Evolutionary conservation across 2,888 invertebrate species (phyloP).

Genomic region (Baccha elongata): DNA sequence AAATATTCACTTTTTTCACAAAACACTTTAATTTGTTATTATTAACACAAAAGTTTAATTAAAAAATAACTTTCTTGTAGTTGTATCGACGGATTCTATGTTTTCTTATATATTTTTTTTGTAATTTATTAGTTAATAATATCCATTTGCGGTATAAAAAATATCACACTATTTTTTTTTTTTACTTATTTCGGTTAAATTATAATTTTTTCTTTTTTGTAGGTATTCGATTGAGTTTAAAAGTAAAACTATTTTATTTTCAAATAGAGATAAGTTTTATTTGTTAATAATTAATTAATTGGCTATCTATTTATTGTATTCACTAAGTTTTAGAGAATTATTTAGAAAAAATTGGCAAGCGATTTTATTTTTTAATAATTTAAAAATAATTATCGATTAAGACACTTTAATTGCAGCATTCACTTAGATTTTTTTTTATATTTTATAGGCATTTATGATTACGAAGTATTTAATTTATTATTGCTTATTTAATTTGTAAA

Average conservation of each 20-base stretch:
- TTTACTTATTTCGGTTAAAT: conserved; percentile 7
- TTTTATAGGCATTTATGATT: conserved; percentile 42
- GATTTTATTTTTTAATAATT: conserved; percentile 42
- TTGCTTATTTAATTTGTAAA: conserved; percentile 40
- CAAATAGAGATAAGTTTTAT: conserved; percentile 33
- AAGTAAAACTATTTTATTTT: conserved; percentile 31
- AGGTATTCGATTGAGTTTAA: conserved; percentile 43
- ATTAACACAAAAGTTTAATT: too few relatives aligned
- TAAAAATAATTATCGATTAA: conserved; percentile 48
- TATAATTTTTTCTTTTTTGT: too few relatives aligned
- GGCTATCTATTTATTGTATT: conserved; percentile 46
- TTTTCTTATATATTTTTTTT: conserved; percentile 14
- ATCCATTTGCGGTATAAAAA: conserved; percentile 71
- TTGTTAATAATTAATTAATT: conserved; percentile 31
- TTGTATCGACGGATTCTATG: conserved; percentile 47
- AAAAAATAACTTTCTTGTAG: neutral
- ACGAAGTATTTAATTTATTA: conserved; percentile 35
- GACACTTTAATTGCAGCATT: conserved; percentile 72
- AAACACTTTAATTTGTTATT: neutral
- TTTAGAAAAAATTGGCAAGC: conserved; percentile 58
- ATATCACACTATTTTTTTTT: conserved; percentile 64
- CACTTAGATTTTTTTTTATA: conserved; percentile 55
- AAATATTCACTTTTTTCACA: neutral
- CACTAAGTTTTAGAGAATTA: conserved; percentile 15
- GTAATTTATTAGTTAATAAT: conserved; percentile 67